phyloP scores from a whole-genome alignment of 2,888 invertebrate genomes.

The Idaea straminata region DNA sequence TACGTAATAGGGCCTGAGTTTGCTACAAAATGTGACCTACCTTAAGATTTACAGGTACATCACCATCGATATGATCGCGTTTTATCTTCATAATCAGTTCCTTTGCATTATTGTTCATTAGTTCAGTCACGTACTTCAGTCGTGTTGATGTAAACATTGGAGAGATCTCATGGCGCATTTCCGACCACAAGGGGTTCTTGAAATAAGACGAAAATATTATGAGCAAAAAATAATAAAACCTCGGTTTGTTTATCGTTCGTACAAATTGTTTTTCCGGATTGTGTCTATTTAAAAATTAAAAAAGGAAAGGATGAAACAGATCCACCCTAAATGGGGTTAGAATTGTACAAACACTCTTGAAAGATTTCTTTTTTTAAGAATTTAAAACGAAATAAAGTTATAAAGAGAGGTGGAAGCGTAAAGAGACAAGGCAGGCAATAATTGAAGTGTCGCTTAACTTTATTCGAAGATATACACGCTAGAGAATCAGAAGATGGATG shows the following conservation, averaged over 20 bases:
- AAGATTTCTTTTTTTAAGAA: neutral
- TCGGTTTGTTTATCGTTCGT: too few relatives aligned
- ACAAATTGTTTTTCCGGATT: too few relatives aligned
- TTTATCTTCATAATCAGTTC: conserved; percentile 54
- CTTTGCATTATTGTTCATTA: conserved; percentile 60
- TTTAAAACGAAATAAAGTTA: neutral
- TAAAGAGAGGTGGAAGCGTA: neutral
- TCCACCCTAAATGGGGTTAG: too few relatives aligned
- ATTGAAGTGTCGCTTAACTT: neutral
- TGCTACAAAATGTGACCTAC: conserved; percentile 29
- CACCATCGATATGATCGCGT: conserved; percentile 47
- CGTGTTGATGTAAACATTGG: conserved; percentile 60
- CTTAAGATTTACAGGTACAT: conserved; percentile 53
- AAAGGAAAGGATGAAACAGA: too few relatives aligned
- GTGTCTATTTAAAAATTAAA: too few relatives aligned
- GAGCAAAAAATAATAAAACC: neutral
- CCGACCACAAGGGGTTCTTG: conserved; percentile 58
- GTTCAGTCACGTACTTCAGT: conserved; percentile 48
- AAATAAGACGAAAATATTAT: conserved; percentile 11
- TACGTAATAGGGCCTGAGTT: neutral
- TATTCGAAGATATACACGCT: neutral
- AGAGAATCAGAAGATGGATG: neutral
- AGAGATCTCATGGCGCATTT: conserved; percentile 52
- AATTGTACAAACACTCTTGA: too few relatives aligned
- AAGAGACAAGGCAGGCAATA: neutral